Evolutionary conservation across 2,113 vertebrate species (phyloP).

Genomic region (Trichechus manatus): DNA sequence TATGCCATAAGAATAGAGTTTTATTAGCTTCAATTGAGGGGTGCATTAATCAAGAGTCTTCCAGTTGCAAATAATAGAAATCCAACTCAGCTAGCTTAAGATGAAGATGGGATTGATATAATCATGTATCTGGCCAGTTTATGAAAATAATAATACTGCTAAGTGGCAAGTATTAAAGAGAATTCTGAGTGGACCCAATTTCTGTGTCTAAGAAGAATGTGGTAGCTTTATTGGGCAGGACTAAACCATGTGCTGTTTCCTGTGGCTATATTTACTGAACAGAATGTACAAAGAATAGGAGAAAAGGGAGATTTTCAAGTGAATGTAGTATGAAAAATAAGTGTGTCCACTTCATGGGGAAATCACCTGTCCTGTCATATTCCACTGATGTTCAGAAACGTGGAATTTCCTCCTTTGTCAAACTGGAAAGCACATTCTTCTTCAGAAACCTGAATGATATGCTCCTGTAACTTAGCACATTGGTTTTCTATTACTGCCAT

Average conservation of each 20-base stretch:
- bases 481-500: neutral
- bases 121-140: neutral
- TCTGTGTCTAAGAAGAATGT: neutral
- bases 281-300: neutral
- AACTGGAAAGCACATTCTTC: neutral
- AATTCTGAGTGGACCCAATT: neutral
- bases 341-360: neutral
- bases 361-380: neutral
- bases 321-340: neutral
- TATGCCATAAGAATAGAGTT: conserved; percentile 27
- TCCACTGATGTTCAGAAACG: neutral
- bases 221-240: neutral
- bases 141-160: conserved; percentile 3
- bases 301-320: neutral
- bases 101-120: conserved; percentile 25
- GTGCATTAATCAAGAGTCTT: conserved; percentile 36
- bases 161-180: neutral
- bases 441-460: neutral
- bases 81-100: neutral
- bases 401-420: neutral
- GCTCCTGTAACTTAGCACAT: neutral
- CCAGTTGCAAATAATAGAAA: conserved; percentile 43
- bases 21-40: conserved; percentile 3
- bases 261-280: neutral
- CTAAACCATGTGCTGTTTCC: neutral